Conservation (phyloP, 2,113 vertebrate species). For the Eublepharis macularius region DNA sequence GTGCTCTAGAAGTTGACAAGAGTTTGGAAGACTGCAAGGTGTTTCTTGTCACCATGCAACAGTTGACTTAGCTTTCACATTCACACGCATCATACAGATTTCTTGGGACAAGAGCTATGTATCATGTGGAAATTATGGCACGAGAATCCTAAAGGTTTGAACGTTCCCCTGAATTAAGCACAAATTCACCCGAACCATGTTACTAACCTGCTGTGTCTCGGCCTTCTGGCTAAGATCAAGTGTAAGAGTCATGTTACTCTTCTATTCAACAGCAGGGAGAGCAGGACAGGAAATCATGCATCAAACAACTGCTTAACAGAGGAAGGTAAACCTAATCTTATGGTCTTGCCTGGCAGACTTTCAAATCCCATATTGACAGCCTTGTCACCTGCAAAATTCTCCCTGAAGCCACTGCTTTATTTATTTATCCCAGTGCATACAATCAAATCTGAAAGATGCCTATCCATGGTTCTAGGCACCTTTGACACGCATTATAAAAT, state of each 20-base stretch:
- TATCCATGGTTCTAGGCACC: conserved; percentile 32
- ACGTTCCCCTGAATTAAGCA: neutral
- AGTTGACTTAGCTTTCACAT: neutral
- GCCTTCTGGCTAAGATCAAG: conserved; percentile 6
- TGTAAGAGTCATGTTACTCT: neutral
- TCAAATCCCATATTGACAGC: conserved; percentile 18
- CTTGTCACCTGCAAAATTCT: conserved; percentile 46
- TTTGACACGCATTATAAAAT: conserved; percentile 48
- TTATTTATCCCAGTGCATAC: conserved; percentile 29
- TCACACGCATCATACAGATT: neutral
- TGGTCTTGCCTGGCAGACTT: conserved; percentile 24
- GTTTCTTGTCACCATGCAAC: neutral
- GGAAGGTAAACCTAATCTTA: conserved; percentile 20
- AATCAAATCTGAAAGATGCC: conserved; percentile 30
- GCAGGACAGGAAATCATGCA: neutral
- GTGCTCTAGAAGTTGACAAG: neutral
- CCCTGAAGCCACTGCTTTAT: conserved; percentile 51
- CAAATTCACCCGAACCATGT: neutral
- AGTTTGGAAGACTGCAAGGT: neutral
- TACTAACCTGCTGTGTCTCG: neutral
- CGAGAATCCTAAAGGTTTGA: neutral
- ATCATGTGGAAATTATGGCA: neutral
- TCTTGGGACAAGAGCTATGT: neutral
- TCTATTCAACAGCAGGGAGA: neutral
- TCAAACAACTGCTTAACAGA: conserved; percentile 5